phyloP scores from a whole-genome alignment of 2,888 invertebrate genomes.

The Norana najaformis region DNA sequence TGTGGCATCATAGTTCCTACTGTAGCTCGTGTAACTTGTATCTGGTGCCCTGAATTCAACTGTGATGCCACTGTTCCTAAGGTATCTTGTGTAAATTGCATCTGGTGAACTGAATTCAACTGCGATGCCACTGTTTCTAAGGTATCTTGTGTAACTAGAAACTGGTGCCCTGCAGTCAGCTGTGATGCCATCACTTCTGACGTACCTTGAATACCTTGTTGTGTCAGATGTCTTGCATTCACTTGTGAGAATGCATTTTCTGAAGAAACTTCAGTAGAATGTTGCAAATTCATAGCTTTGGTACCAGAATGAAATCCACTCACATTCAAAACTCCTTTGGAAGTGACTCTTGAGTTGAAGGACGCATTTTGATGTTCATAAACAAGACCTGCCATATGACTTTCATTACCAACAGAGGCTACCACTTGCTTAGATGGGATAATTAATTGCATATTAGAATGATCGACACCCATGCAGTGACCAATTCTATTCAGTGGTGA shows the following conservation, averaged over 20 bases:
- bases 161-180: no score
- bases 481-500: background rate
- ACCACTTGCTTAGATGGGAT: background rate
- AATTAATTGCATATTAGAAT: background rate
- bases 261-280: background rate
- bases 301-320: background rate
- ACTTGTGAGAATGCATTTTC: background rate
- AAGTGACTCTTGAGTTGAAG: background rate
- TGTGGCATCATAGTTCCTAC: no score
- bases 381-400: background rate
- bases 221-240: no score
- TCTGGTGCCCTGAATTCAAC: no score
- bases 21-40: no score
- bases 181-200: no score
- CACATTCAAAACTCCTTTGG: background rate
- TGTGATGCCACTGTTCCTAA: no score
- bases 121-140: no score
- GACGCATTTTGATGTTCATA: background rate
- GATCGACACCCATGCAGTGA: background rate
- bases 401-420: background rate
- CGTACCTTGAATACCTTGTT: no score
- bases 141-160: no score
- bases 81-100: no score
- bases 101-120: no score
- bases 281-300: background rate